Evolutionary conservation across 2,113 vertebrate species (phyloP), one percentile per base, ranked within the genome.

Genomic region (Sinocyclocheilus rhinocerous): DNA sequence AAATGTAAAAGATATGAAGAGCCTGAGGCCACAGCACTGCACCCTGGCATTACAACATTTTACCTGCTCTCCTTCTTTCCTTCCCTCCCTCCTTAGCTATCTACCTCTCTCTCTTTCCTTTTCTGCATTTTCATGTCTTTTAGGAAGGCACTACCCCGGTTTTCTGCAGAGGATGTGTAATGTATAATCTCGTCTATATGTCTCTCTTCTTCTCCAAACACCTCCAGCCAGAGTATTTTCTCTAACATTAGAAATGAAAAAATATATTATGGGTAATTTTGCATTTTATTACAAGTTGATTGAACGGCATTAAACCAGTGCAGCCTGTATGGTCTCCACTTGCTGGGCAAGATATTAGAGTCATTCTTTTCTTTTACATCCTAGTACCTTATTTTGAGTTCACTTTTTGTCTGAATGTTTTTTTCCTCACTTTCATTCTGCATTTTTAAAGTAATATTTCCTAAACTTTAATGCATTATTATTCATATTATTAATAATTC

Each of bases 1-100:
- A 95, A 96, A 96, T 96, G 96, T 96, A 96, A 95, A 96, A 96
- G 95, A 95, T 95, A 95, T 95, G 95, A 95, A 94, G 94, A 93
- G 91, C 95, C 91, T 93, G 93, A 91, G 94, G 93, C 92, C 91
- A 94, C 90, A 92, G 92, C 92, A 57, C 93, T 93, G 92, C 93
- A 91, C 91, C 91, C 91, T 87, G 90, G 87, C 89, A 93, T 93
- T 92, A 92, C 90, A 81, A 82, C 87, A 75, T 59, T 75, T 45
- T 80, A 42, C 87, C 83, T 86, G 73, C 16, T 48, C 69, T 33
- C 36, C 69, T 55, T 61, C 42, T 39, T 0, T n/a, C 85, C n/a
- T 22, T 57, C 3, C 36, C 16, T 2, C 18, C 52, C 12, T 50
- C 3, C 13, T 6, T 57, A 18, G 5, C 20, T 52, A n/a, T 73